Evolutionary conservation across 1,140 invertebrate genomes (phyloP).

Genomic region (Oreohelix idahoensis): DNA sequence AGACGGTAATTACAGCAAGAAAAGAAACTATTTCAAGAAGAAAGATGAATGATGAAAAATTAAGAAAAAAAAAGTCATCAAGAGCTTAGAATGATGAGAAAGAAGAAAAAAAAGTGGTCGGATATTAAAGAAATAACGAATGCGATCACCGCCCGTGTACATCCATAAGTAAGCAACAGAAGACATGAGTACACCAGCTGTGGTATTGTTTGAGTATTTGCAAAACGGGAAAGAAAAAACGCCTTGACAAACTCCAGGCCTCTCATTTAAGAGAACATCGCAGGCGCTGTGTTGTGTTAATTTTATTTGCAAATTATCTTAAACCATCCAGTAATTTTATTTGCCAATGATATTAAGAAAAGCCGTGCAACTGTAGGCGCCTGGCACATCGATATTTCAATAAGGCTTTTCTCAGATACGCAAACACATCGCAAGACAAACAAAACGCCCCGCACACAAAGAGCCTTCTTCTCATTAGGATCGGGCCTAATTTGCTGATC

Average conservation of each 20-base stretch:
- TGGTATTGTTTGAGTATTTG: neutral
- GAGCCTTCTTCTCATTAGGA: neutral
- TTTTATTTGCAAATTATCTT: constrained; percentile 20
- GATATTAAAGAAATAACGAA: neutral
- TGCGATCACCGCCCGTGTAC: neutral
- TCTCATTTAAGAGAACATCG: neutral
- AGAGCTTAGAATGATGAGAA: neutral
- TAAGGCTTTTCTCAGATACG: constrained; percentile 17
- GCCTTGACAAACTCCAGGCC: neutral
- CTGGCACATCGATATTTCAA: constrained; percentile 15
- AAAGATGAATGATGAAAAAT: neutral
- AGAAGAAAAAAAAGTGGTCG: no score
- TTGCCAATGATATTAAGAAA: constrained; percentile 15
- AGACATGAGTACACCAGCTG: neutral
- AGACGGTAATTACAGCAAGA: neutral
- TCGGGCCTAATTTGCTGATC: constrained; percentile 14
- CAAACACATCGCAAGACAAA: constrained; percentile 19
- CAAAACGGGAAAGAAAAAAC: neutral
- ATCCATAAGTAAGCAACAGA: neutral
- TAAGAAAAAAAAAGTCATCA: neutral
- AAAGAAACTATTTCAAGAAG: neutral
- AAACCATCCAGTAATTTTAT: constrained; percentile 15
- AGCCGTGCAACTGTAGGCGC: constrained; percentile 13
- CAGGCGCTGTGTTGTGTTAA: constrained; percentile 10
- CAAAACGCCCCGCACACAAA: neutral